Evolutionary conservation across 2,797 vertebrate genomes (phyloP), one percentile per base, ranked within the genome.

Genomic region (Alca torda): DNA sequence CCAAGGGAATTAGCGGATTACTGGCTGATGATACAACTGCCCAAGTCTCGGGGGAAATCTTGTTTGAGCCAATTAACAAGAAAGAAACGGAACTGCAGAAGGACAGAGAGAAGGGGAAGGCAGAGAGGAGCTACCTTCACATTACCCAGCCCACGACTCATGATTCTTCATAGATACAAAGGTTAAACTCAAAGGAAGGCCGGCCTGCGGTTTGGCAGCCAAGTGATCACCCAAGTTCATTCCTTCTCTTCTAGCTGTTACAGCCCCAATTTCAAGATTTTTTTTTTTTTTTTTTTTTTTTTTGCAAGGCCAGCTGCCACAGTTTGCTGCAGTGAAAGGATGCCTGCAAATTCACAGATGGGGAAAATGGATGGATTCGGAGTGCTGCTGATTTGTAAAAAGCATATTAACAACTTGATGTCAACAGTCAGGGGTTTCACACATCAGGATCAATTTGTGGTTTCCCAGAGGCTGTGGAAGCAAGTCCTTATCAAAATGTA

Each of bases 1-100:
- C 74, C 80, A 28, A 74, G 93, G 87, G 87, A 94, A 94, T 95
- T 87, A 87, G 43, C 1, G 7, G 76, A 88, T 96, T 95, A 91
- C 46, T 67, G 72, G 54, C 30, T 92, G 85, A 64, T 31, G 51
- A 46, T 87, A 63, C 54, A 79, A 74, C 84, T n/a, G 46, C 63
- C 74, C 19, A 20, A 12, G 24, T 41, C 80, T 78, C 25, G 2
- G 77, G 67, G 77, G 85, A 89, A 87, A 94, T 73, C 70, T 93
- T 88, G 73, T 84, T 84, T 8, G 4, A 90, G 25, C 46, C 70
- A 91, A 90, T 93, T 94, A 93, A 67, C 56, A 76, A 31, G 54
- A 93, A 84, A 82, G 70, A 88, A 91, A 77, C 1, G 6, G 56
- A 94, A 70, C 21, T 68, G 54, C 59, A 30, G 73, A 70, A 87